A percentile compares a stretch with the other conserved stretches of the same genome.
phyloP scores from a whole-genome alignment of 1,140 invertebrate species.

The Sycophaga agraensis region DNA sequence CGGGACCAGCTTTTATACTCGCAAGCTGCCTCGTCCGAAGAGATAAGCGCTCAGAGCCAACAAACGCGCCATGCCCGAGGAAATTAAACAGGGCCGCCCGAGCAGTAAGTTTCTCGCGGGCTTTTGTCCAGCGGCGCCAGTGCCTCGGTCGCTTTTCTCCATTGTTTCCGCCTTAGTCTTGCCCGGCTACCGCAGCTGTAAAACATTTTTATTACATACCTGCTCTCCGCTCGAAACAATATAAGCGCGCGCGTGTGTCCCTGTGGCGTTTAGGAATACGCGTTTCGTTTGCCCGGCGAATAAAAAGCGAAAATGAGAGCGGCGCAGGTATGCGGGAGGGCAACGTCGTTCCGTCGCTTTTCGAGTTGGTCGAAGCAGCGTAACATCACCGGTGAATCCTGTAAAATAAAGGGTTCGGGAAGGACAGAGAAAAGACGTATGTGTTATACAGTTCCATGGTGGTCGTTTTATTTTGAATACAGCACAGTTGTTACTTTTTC shows the following conservation, averaged over 20 bases:
- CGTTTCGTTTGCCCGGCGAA: not conserved
- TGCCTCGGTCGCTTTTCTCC: not conserved
- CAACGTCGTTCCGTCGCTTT: slow-evolving; percentile 10
- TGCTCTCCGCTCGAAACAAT: not conserved
- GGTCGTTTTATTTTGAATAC: slow-evolving; percentile 54
- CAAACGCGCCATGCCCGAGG: slow-evolving; percentile 5
- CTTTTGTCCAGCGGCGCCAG: not conserved
- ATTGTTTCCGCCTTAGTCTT: slow-evolving; percentile 13
- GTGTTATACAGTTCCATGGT: slow-evolving; percentile 43
- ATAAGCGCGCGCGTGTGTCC: too few relatives aligned
- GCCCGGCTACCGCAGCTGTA: slow-evolving; percentile 4
- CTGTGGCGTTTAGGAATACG: not conserved
- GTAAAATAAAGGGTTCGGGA: not conserved
- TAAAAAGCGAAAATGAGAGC: not conserved
- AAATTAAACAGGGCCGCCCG: slow-evolving; percentile 1
- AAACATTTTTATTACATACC: slow-evolving; percentile 18
- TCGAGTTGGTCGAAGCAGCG: slow-evolving; percentile 2
- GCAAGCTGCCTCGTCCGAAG: not conserved
- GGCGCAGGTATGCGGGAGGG: not conserved
- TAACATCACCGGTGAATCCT: too few relatives aligned
- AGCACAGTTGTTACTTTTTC: slow-evolving; percentile 40
- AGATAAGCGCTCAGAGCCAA: not conserved
- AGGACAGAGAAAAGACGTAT: not conserved
- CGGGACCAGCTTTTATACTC: not conserved
- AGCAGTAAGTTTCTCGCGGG: not conserved